phyloP scores from a whole-genome alignment of 2,888 invertebrate genomes.

The Erebia ligea region DNA sequence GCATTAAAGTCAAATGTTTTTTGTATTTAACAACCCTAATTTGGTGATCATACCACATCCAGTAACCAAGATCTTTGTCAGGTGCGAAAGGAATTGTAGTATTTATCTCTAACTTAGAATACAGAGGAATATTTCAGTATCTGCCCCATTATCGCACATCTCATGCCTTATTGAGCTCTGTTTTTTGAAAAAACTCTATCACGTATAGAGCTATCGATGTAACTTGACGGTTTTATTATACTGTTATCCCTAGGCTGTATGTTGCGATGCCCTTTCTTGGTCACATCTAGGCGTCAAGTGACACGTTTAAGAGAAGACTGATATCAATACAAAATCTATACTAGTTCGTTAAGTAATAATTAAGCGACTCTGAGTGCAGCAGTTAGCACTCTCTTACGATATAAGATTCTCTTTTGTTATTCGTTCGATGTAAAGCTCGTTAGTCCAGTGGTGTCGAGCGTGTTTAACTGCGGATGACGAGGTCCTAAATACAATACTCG shows the following conservation, averaged over 20 bases:
- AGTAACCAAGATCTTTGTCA: constrained; percentile 20
- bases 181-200: constrained; percentile 20
- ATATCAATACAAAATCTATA: too few species aligned
- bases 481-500: too few species aligned
- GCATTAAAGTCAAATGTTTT: too few species aligned
- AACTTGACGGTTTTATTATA: constrained; percentile 27
- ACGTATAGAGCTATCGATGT: constrained; percentile 22
- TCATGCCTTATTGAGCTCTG: constrained; percentile 33
- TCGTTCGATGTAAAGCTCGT: too few species aligned
- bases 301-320: background rate
- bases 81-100: constrained; percentile 36
- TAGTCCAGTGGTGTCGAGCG: too few species aligned
- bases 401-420: too few species aligned
- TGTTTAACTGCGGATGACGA: too few species aligned
- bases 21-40: background rate
- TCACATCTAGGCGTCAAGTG: constrained; percentile 5
- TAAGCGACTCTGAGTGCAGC: too few species aligned
- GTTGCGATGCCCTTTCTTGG: constrained; percentile 18
- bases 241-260: constrained; percentile 20
- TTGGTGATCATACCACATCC: constrained; percentile 14
- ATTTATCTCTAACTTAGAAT: constrained; percentile 38
- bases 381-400: too few species aligned
- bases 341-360: too few species aligned
- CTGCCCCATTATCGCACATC: constrained; percentile 35
- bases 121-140: constrained; percentile 37